A percentile compares a stretch with the other conserved stretches of the same genome.
Conservation (phyloP, 92 coral and sea anemone species). For the Metridium senile region DNA sequence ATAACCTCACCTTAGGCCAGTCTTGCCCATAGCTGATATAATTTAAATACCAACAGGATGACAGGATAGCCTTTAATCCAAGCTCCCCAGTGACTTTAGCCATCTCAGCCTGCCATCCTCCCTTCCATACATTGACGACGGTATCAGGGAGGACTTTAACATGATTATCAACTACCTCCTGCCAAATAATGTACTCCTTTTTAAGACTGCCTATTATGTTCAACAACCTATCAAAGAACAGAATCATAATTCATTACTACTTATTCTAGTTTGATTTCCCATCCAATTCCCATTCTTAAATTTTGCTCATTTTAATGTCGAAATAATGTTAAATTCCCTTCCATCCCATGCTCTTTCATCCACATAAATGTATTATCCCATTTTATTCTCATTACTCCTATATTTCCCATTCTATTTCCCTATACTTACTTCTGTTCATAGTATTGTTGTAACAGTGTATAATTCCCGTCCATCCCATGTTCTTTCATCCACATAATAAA, state of each 20-base stretch:
- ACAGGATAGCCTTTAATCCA: conserved; percentile 74
- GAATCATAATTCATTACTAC: too few relatives aligned
- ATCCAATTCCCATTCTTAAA: too few relatives aligned
- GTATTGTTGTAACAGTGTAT: conserved; percentile 82
- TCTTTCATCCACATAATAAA: conserved; percentile 81
- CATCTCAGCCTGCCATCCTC: conserved; percentile 86
- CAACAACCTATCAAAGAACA: conserved; percentile 52
- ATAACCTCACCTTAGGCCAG: conserved; percentile 69
- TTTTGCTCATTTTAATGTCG: too few relatives aligned
- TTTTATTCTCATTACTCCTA: too few relatives aligned
- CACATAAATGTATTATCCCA: too few relatives aligned
- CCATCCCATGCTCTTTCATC: too few relatives aligned
- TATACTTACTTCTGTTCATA: conserved; percentile 79
- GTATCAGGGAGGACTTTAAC: conserved; percentile 87
- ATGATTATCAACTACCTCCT: conserved; percentile 92
- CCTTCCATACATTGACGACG: conserved; percentile 95
- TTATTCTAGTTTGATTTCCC: too few relatives aligned
- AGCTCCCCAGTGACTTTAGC: conserved; percentile 73
- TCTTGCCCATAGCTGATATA: conserved; percentile 79
- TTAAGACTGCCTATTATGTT: conserved; percentile 68
- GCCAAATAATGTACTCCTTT: conserved; percentile 92
- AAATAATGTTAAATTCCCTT: too few relatives aligned
- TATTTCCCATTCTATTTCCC: too few relatives aligned
- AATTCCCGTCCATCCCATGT: conserved; percentile 85
- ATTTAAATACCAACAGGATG: conserved; percentile 96